Percentiles rank a stretch among this genome's conserved stretches.
Conservation (phyloP, 2,888 invertebrate genomes). For the Stenichneumon culpator region DNA sequence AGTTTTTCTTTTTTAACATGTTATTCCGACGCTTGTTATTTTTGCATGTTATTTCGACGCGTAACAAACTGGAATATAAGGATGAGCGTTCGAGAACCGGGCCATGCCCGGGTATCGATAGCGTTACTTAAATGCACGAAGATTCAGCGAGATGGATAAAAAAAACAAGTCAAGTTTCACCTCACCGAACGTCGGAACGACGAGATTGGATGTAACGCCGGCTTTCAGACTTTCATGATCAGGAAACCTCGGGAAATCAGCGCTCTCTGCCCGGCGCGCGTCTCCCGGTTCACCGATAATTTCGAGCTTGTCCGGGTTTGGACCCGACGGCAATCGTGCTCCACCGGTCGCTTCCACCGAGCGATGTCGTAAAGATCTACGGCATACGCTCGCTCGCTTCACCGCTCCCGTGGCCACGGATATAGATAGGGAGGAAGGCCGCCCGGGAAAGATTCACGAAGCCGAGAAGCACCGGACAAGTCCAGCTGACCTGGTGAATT, state of each 20-base stretch:
- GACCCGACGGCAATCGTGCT: conserved; percentile 36
- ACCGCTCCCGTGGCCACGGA: conserved; percentile 3
- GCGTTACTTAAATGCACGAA: neutral
- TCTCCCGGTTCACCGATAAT: conserved; percentile 58
- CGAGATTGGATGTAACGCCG: conserved; percentile 46
- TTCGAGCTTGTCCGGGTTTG: conserved; percentile 31
- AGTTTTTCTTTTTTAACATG: no score
- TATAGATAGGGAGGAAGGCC: neutral
- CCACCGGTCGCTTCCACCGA: neutral
- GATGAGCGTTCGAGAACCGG: no score
- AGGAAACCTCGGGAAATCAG: conserved; percentile 54
- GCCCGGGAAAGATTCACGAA: conserved; percentile 14
- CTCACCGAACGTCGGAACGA: conserved; percentile 3
- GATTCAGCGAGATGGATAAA: neutral
- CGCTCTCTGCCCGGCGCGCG: neutral
- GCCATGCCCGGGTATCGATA: no score
- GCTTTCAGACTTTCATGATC: conserved; percentile 24
- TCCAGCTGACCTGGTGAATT: neutral
- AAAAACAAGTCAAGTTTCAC: conserved; percentile 15
- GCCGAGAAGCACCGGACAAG: neutral
- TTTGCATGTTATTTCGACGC: no score
- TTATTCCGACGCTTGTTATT: no score
- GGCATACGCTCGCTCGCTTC: conserved; percentile 8
- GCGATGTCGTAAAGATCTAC: conserved; percentile 30
- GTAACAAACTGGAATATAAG: no score